A percentile compares a stretch with the other conserved stretches of the same genome.
Evolutionary conservation across 2,113 vertebrate species (phyloP).

Genomic region (Elgaria multicarinata): DNA sequence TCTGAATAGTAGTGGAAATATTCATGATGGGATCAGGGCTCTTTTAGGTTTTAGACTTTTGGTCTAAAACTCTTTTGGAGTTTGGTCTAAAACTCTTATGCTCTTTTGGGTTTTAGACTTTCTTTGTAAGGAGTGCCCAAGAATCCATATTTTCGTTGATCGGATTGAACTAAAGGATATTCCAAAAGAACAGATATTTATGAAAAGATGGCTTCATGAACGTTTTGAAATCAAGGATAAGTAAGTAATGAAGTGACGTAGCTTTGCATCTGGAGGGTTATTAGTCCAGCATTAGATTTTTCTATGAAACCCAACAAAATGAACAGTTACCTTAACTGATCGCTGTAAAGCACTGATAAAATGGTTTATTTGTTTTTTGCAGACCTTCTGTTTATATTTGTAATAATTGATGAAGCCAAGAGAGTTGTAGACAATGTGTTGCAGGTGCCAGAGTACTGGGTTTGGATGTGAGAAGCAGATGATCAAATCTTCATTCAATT

Average conservation of each 20-base stretch:
- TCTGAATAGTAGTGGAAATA: neutral
- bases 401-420: neutral
- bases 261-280: neutral
- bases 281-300: neutral
- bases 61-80: too few relatives aligned
- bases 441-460: neutral
- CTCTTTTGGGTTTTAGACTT: slow-evolving; percentile 83
- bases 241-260: slow-evolving; percentile 78
- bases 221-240: slow-evolving; percentile 96
- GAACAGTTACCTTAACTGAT: neutral
- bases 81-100: too few relatives aligned
- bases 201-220: slow-evolving; percentile 94
- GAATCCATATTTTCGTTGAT: slow-evolving; percentile 91
- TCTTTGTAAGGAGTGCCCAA: slow-evolving; percentile 93
- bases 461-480: neutral
- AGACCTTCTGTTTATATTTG: neutral
- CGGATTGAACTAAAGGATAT: slow-evolving; percentile 91
- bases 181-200: slow-evolving; percentile 84
- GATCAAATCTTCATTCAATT: neutral
- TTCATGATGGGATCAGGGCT: too few relatives aligned
- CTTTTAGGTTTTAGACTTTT: too few relatives aligned
- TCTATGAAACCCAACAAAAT: neutral
- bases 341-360: neutral
- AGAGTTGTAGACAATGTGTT: neutral
- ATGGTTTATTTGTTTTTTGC: neutral